Evolutionary conservation across 2,888 invertebrate species (phyloP).

Genomic region (Lissonota sp.): DNA sequence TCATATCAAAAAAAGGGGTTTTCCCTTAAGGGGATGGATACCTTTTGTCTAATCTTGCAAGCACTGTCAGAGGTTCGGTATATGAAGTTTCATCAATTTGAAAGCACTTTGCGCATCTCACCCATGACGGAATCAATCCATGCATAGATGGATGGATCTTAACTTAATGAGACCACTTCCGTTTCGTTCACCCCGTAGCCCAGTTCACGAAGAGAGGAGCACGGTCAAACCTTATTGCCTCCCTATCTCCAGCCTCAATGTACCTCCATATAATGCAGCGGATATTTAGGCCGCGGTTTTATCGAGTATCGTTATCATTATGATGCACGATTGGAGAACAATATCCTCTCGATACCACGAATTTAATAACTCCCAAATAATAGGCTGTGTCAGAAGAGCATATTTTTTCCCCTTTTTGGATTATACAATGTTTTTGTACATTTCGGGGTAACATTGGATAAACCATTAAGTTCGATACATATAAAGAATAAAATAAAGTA

Average conservation of each 20-base stretch:
- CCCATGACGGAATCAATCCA: too few species aligned
- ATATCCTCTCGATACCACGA: not conserved
- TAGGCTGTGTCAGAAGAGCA: not conserved
- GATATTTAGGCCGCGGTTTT: not conserved
- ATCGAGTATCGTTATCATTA: constrained; percentile 20
- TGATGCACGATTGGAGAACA: not conserved
- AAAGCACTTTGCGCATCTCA: too few species aligned
- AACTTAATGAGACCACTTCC: constrained; percentile 52
- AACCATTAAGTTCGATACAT: constrained; percentile 3
- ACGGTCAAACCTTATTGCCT: constrained; percentile 53
- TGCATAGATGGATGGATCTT: constrained; percentile 30
- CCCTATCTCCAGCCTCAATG: not conserved
- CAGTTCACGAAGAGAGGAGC: constrained; percentile 51
- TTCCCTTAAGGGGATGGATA: too few species aligned
- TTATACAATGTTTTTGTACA: not conserved
- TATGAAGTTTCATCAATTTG: too few species aligned
- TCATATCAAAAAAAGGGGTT: too few species aligned
- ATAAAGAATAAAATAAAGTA: not conserved
- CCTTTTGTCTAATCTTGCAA: too few species aligned
- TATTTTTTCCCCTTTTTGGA: not conserved
- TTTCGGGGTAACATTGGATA: not conserved
- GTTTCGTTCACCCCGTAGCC: constrained; percentile 62
- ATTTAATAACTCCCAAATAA: constrained; percentile 4
- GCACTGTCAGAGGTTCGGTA: too few species aligned
- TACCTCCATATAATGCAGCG: not conserved